Evolutionary conservation across 2,888 invertebrate genomes (phyloP).

Genomic region (Podotricha telesiphe): DNA sequence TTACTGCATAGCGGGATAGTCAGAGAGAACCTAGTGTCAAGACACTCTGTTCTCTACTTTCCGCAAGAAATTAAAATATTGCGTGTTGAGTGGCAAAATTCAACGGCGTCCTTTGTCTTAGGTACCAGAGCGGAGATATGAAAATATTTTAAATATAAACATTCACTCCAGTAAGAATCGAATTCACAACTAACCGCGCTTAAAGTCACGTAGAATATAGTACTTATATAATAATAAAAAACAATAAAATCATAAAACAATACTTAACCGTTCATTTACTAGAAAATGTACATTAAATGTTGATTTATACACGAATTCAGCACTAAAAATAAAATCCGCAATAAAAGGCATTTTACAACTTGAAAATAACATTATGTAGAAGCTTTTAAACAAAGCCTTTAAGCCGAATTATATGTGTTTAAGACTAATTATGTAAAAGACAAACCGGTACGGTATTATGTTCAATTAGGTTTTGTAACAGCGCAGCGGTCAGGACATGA

Average conservation of each 20-base stretch:
- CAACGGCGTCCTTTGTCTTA: too few relatives aligned
- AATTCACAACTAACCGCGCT: too few relatives aligned
- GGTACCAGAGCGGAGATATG: too few relatives aligned
- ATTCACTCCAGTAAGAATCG: too few relatives aligned
- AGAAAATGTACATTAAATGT: neutral
- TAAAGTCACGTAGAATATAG: too few relatives aligned
- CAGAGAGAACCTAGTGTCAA: too few relatives aligned
- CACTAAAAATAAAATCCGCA: constrained; percentile 8
- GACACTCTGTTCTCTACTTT: too few relatives aligned
- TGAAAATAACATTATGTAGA: constrained; percentile 14
- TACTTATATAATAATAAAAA: neutral
- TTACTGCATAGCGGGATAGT: too few relatives aligned
- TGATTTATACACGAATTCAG: constrained; percentile 10
- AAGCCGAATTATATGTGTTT: constrained; percentile 38
- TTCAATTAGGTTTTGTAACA: constrained; percentile 51
- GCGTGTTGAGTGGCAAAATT: too few relatives aligned
- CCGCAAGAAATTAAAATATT: too few relatives aligned
- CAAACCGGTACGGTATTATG: constrained; percentile 50
- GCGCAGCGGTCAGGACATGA: constrained; percentile 45
- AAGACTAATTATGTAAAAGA: constrained; percentile 41
- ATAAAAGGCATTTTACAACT: constrained; percentile 2
- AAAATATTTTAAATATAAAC: too few relatives aligned
- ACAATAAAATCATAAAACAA: neutral
- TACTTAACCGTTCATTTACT: constrained; percentile 7
- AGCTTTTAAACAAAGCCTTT: constrained; percentile 27